phyloP scores from a whole-genome alignment of 2,888 invertebrate genomes.

The Microctonus aethiopoides region DNA sequence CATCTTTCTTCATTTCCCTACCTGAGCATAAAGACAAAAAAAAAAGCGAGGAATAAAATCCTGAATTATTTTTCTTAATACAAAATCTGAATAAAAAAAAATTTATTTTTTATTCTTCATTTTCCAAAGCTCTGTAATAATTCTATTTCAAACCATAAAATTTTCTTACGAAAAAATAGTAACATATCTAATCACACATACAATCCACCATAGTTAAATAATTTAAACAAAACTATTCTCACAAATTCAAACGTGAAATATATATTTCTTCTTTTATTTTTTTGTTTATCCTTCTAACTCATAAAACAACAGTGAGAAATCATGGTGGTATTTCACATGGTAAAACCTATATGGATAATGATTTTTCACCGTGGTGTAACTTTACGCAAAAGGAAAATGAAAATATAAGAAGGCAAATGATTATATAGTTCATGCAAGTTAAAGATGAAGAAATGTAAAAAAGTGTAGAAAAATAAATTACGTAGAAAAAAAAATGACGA shows the following conservation, averaged over 20 bases:
- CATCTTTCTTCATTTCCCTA: not conserved
- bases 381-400: not conserved
- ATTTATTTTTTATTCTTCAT: no score
- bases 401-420: not conserved
- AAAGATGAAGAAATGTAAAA: slow-evolving; percentile 3
- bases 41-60: no score
- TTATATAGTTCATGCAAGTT: not conserved
- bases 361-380: not conserved
- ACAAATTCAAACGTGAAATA: no score
- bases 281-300: not conserved
- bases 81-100: no score
- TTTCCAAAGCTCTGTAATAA: no score
- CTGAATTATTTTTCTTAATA: no score
- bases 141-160: no score
- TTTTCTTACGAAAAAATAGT: not conserved
- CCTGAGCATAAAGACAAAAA: no score
- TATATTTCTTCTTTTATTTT: no score
- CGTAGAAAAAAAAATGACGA: slow-evolving; percentile 28
- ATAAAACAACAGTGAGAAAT: not conserved
- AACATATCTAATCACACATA: not conserved
- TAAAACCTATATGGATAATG: not conserved
- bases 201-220: not conserved
- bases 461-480: slow-evolving; percentile 29
- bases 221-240: not conserved
- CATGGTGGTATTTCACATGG: slow-evolving; percentile 15